These are phyloP conservation scores for Eupithecia tripunctaria DNA, from an alignment of 2,888 invertebrate genomes.

Conservation along the genomic window DNA sequence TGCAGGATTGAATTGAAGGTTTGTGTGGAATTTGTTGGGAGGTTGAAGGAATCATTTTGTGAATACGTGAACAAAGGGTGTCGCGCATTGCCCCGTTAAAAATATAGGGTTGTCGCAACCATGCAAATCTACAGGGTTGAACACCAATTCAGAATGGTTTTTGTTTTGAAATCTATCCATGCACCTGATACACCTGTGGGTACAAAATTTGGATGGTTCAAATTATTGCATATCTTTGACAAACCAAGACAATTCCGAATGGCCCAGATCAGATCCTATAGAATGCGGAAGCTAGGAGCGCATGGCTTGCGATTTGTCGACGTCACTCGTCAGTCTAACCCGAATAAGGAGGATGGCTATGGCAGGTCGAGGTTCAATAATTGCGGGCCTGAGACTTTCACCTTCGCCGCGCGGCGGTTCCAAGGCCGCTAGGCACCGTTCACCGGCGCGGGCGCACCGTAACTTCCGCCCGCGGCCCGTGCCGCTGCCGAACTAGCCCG, in stretches of 20 bases:
- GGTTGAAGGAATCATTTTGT: neutral
- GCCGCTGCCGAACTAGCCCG: slow-evolving; percentile 45
- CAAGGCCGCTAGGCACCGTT: slow-evolving; percentile 78
- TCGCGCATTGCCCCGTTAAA: neutral
- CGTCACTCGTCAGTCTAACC: slow-evolving; percentile 47
- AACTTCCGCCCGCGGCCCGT: slow-evolving; percentile 69
- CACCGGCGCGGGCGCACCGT: slow-evolving; percentile 52
- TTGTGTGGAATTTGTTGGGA: neutral
- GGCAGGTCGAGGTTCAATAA: slow-evolving; percentile 80
- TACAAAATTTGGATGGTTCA: neutral
- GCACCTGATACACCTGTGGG: neutral
- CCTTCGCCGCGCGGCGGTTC: slow-evolving; percentile 77
- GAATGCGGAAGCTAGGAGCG: slow-evolving; percentile 64
- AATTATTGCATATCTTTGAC: neutral
- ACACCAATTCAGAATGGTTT: neutral
- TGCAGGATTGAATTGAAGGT: neutral
- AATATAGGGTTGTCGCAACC: neutral
- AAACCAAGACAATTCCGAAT: neutral
- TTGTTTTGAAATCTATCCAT: neutral
- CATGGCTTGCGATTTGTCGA: slow-evolving; percentile 44
- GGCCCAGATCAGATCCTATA: slow-evolving; percentile 7
- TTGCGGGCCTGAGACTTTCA: slow-evolving; percentile 81
- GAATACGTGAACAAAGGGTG: neutral
- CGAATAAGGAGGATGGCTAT: slow-evolving; percentile 74
- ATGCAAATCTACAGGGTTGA: neutral